These are phyloP conservation scores for Drosophila auraria DNA, from an alignment of 1,140 invertebrate species.

Conservation along the genomic window DNA sequence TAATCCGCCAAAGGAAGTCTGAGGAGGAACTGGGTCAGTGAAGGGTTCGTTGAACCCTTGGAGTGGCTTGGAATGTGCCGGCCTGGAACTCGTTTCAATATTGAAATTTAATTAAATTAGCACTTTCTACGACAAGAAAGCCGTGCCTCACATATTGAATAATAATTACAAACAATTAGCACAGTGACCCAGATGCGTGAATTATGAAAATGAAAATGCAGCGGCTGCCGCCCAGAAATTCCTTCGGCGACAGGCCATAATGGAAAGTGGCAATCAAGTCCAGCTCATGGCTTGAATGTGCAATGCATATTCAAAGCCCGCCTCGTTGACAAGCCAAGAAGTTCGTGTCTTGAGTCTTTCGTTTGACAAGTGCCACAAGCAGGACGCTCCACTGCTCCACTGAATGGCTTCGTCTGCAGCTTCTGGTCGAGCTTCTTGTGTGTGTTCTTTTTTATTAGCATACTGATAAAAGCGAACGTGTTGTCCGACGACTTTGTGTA, in stretches of 20 bases:
- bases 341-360: conserved; percentile 67
- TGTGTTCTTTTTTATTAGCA: conserved; percentile 66
- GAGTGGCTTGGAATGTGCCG: conserved; percentile 14
- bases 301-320: conserved; percentile 27
- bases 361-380: conserved; percentile 33
- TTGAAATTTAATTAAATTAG: conserved; percentile 76
- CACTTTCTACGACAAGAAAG: conserved; percentile 67
- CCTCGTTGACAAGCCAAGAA: conserved; percentile 44
- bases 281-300: conserved; percentile 30
- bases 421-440: conserved; percentile 13
- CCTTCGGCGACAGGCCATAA: conserved; percentile 26
- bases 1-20: conserved; percentile 27
- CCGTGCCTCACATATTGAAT: conserved; percentile 69
- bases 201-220: conserved; percentile 58
- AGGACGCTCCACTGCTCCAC: conserved; percentile 43
- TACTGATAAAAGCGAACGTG: conserved; percentile 68
- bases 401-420: conserved; percentile 4
- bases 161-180: conserved; percentile 79
- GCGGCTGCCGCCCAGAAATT: conserved; percentile 33
- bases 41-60: conserved; percentile 33
- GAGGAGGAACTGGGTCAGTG: conserved; percentile 34
- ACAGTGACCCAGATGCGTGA: conserved; percentile 70
- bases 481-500: conserved; percentile 36
- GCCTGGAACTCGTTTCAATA: conserved; percentile 55
- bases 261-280: conserved; percentile 51